Conservation (phyloP, 2,113 vertebrate species). For the Oryzias melastigma region DNA sequence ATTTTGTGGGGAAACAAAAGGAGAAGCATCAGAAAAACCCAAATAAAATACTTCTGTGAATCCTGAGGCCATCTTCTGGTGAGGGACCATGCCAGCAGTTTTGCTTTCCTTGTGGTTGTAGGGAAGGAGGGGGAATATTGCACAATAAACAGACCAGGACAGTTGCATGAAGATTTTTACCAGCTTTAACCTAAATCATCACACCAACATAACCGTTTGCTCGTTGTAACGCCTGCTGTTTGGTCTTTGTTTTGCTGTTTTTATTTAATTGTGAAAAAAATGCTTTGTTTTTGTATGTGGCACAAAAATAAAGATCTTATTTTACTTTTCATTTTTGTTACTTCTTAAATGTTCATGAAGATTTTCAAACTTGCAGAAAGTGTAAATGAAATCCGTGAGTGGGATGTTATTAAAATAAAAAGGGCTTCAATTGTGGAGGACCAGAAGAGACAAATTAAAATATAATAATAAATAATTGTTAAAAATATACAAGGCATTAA, state of each 20-base stretch:
- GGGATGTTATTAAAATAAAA: no score
- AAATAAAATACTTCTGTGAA: slow-evolving; percentile 33
- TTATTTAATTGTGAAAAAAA: slow-evolving; percentile 70
- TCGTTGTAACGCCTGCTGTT: slow-evolving; percentile 43
- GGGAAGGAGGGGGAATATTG: not conserved
- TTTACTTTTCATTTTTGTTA: slow-evolving; percentile 43
- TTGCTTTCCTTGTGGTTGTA: slow-evolving; percentile 11
- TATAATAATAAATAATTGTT: no score
- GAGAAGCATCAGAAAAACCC: not conserved
- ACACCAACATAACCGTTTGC: slow-evolving; percentile 13
- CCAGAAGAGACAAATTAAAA: no score
- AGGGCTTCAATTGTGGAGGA: no score
- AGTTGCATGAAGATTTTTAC: slow-evolving; percentile 2
- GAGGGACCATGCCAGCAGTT: slow-evolving; percentile 49
- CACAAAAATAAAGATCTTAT: slow-evolving; percentile 64
- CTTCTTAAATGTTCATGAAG: not conserved
- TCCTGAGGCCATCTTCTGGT: slow-evolving; percentile 29
- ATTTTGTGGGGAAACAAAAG: not conserved
- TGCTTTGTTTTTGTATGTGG: slow-evolving; percentile 53
- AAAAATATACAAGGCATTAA: no score
- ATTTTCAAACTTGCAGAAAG: not conserved
- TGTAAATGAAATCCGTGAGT: not conserved
- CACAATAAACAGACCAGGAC: not conserved
- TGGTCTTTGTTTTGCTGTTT: slow-evolving; percentile 52
- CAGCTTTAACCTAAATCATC: slow-evolving; percentile 12